These are phyloP conservation scores for Onthophagus sagittarius DNA, from an alignment of 2,888 invertebrate genomes.

Conservation along the genomic window DNA sequence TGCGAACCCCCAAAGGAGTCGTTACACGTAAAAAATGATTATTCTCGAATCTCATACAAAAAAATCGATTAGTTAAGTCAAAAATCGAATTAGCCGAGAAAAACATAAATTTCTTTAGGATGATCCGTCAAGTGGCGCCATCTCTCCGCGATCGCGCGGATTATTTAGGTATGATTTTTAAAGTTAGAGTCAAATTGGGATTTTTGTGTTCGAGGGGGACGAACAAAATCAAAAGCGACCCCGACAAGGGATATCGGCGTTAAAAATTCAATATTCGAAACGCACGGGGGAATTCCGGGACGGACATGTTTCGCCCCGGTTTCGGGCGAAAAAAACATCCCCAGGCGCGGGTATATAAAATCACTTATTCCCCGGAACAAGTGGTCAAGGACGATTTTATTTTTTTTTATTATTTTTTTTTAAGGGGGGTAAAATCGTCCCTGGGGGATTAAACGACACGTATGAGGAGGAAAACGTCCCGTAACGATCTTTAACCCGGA, in stretches of 20 bases:
- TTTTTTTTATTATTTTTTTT: neutral
- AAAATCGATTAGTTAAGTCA: neutral
- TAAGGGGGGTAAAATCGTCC: neutral
- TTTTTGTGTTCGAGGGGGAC: neutral
- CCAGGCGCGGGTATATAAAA: neutral
- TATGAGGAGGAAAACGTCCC: neutral
- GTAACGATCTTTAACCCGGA: neutral
- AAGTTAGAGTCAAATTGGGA: neutral
- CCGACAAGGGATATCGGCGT: neutral
- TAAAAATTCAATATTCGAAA: neutral
- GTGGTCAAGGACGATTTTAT: neutral
- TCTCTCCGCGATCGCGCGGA: neutral
- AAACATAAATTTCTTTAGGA: neutral
- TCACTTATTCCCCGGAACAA: neutral
- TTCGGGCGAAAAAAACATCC: neutral
- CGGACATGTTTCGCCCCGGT: neutral
- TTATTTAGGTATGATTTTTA: neutral
- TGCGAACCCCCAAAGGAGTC: neutral
- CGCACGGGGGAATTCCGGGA: neutral
- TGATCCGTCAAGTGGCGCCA: neutral
- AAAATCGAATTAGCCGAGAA: neutral
- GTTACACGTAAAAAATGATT: slow-evolving; percentile 1
- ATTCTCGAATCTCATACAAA: neutral
- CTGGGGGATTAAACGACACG: neutral
- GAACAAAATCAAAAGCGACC: neutral